Base-by-base conservation (phyloP, 2,797 vertebrate genomes). In the Anguilla marmorata region DNA sequence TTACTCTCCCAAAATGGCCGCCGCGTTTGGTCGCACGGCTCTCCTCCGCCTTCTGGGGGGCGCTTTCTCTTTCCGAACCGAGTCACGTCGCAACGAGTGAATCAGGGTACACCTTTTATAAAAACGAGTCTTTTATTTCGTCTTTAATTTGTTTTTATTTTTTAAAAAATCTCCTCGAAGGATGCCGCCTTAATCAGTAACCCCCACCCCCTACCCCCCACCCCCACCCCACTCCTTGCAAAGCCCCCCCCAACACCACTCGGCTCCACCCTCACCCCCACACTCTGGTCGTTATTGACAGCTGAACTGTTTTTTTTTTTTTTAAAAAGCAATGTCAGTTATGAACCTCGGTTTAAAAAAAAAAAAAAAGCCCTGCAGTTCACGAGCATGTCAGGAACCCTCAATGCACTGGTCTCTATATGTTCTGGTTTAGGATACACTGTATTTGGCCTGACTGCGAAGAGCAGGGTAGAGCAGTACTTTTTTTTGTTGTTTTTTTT, bases 71-170 rank as follows among this genome's bases (percentile, higher is more conserved):
- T 41, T 37, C 12, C 37, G 5, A 3, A 0, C 72, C 30, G 72
- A 76, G 6, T 72, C 66, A 11, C n/a, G 0, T 11, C 27, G 19
- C 27, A 60, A 6, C 7, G 9, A 30, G 72, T 37, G 33, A 76
- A 76, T 76, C 79, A 82, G 79, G 79, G 79, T 82, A 82, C 4
- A n/a, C 41, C 14, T 11, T 82, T 11, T 72, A 9, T 72, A 72
- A 27, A 30, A 11, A 37, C 37, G 37, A 37, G n/a, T 7, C 8
- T 72, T n/a, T 72, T 8, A 30, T 76, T 76, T 16, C 0, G 3
- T 45, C 12, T 37, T 37, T 41, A 50, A 52, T 76, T 82, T 82
- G 9, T 41, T 79, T 45, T 19, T 82, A 1, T 24, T 8, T 33
- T 3, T 37, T 6, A 27, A 27, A 2, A 14, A 76, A 76, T 16